Percentiles rank a stretch among this genome's conserved stretches.
phyloP scores from a whole-genome alignment of 2,888 invertebrate genomes.

The Heliconius charithonia region DNA sequence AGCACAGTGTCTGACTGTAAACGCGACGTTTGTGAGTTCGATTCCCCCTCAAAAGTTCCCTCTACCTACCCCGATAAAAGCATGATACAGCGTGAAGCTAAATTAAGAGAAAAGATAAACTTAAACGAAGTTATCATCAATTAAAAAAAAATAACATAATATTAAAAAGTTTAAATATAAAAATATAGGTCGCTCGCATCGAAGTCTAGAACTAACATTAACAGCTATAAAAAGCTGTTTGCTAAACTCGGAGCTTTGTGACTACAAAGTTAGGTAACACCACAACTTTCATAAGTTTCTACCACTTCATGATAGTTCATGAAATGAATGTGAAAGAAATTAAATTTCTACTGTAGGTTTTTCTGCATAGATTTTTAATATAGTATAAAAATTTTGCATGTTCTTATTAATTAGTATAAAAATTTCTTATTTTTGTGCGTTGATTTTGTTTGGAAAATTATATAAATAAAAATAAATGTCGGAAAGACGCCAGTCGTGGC shows the following conservation, averaged over 20 bases:
- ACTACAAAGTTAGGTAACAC: conserved; percentile 42
- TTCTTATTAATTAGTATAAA: neutral
- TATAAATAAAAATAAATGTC: neutral
- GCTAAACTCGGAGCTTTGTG: conserved; percentile 40
- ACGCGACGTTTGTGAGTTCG: too few species aligned
- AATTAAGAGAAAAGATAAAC: too few species aligned
- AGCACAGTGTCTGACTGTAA: too few species aligned
- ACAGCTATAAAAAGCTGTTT: conserved; percentile 38
- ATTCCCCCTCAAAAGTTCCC: too few species aligned
- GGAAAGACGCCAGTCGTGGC: too few species aligned
- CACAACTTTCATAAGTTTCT: conserved; percentile 36
- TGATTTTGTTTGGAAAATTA: neutral
- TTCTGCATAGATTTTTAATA: neutral
- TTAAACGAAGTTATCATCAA: too few species aligned
- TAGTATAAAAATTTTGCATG: too few species aligned
- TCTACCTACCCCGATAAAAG: too few species aligned
- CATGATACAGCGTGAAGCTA: too few species aligned
- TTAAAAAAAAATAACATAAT: neutral
- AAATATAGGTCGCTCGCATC: conserved; percentile 16
- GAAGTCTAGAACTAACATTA: conserved; percentile 33
- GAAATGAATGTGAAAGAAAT: conserved; percentile 19
- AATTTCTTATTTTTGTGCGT: neutral
- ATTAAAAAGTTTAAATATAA: conserved; percentile 15
- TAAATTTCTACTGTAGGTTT: neutral
- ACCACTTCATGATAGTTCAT: conserved; percentile 10